Conservation (phyloP, 1,140 invertebrate species). For the Dendrolimus kikuchii region DNA sequence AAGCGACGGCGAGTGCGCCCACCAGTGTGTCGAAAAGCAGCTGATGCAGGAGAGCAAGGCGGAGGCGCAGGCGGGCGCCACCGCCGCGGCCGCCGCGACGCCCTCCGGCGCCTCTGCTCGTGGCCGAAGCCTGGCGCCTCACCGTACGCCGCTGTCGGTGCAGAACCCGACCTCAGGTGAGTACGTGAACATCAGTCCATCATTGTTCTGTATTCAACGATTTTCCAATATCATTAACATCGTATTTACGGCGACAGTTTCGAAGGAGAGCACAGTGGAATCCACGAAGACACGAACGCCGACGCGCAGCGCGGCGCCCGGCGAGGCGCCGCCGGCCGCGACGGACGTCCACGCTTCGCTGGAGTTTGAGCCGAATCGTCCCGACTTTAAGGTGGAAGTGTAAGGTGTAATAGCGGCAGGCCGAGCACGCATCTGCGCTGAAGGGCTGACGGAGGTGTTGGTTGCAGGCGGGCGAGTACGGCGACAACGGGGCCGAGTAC, state of each 20-base stretch:
- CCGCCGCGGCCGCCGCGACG: too few relatives aligned
- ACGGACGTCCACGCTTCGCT: neutral
- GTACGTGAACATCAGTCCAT: too few relatives aligned
- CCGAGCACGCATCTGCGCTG: neutral
- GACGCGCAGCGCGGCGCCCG: neutral
- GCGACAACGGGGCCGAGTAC: constrained; percentile 45
- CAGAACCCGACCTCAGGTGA: too few relatives aligned
- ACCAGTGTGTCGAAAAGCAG: constrained; percentile 26
- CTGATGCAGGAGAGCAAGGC: constrained; percentile 8
- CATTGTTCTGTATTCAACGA: too few relatives aligned
- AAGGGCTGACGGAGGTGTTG: constrained; percentile 6
- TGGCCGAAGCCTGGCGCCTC: too few relatives aligned
- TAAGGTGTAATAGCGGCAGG: constrained; percentile 3
- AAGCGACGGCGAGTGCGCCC: constrained; percentile 24
- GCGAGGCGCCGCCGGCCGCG: neutral
- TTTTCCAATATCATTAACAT: too few relatives aligned
- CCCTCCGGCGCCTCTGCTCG: too few relatives aligned
- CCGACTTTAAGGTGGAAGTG: constrained; percentile 37
- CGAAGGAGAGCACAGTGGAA: too few relatives aligned
- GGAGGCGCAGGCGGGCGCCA: neutral
- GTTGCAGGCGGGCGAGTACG: constrained; percentile 46
- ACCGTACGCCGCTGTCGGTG: too few relatives aligned
- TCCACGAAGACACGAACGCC: too few relatives aligned
- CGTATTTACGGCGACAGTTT: too few relatives aligned
- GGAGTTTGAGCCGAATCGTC: constrained; percentile 40